phyloP scores from a whole-genome alignment of 2,113 vertebrate species.

The Chaetops frenatus region DNA sequence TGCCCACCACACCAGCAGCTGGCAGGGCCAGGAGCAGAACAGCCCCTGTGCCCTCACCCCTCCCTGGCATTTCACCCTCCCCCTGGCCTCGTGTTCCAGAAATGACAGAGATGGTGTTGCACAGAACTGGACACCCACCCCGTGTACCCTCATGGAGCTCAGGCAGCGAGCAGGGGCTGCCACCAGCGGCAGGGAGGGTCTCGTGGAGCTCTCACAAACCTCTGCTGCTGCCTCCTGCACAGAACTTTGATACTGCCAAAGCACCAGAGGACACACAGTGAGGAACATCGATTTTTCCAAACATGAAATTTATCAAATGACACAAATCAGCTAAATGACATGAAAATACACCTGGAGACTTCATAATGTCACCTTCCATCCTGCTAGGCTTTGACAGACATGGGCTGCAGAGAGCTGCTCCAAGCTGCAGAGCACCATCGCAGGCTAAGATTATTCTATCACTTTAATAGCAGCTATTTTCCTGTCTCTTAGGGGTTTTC shows the following conservation, averaged over 20 bases:
- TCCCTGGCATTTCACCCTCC: background rate
- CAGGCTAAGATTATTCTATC: background rate
- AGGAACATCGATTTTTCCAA: constrained; percentile 27
- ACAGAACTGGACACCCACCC: background rate
- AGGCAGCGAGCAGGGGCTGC: background rate
- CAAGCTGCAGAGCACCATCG: background rate
- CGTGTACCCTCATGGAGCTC: background rate
- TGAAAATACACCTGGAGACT: constrained; percentile 30
- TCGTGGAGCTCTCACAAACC: accelerated
- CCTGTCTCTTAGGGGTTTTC: constrained; percentile 9
- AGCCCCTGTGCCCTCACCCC: background rate
- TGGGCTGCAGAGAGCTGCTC: background rate
- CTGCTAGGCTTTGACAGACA: constrained; percentile 19
- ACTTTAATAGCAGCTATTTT: constrained; percentile 32
- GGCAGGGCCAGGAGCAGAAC: accelerated
- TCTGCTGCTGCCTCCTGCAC: background rate
- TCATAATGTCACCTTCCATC: constrained; percentile 10
- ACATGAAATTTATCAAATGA: constrained; percentile 44
- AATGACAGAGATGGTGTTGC: background rate
- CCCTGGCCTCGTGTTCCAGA: background rate
- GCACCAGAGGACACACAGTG: background rate
- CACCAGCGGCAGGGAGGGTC: background rate
- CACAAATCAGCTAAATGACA: constrained; percentile 50
- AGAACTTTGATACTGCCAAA: background rate
- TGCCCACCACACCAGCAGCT: background rate